Evolutionary conservation across 1,140 invertebrate genomes (phyloP), one percentile per base, ranked within the genome.

Genomic region (Drepana arcuata): DNA sequence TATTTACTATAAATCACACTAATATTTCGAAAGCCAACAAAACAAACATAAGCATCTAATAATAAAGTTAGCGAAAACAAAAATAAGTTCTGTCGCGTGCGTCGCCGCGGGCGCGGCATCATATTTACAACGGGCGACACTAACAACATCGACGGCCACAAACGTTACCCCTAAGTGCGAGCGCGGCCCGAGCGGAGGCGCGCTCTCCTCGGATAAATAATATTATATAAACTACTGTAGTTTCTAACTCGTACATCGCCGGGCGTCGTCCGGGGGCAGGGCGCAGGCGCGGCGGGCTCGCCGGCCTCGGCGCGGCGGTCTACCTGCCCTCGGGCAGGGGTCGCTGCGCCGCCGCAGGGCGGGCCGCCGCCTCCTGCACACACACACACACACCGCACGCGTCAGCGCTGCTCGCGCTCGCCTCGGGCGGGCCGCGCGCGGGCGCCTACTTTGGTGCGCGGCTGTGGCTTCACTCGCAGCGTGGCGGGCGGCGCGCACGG

Each of bases 11-110:
- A 72, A 79, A 72, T 69, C 72, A 75, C 71, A 75, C 72, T 62
- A 70, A 79, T 74, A 77, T 71, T 77, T 77, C 35, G 64, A 74
- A 79, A 79, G 74, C 68, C 63, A 69, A 79, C 71, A 67, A 73
- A 71, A 78, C 71, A 70, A 72, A 69, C 69, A 64, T 62, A 72
- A 72, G 68, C 68, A 48, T 65, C 54, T 68, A 70, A 68, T 75
- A 69, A 55, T 58, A 60, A 67, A 57, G 65, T 70, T 66, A 72
- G 72, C 69, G 56, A 60, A 64, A 72, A 68, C 63, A 67, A 66
- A 63, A 62, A 46, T 42, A 33, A 63, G 56, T 61, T 58, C 58
- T 53, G 52, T 41, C 44, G 41, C 47, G 45, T 41, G 49, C 54
- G 50, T 56, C 58, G 40, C 48, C 28, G 36, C 32, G 27, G 30